Percentiles rank a stretch among this genome's conserved stretches.
These are phyloP conservation scores for Rutilus rutilus DNA, from an alignment of 2,113 vertebrate genomes.

Conservation along the genomic window DNA sequence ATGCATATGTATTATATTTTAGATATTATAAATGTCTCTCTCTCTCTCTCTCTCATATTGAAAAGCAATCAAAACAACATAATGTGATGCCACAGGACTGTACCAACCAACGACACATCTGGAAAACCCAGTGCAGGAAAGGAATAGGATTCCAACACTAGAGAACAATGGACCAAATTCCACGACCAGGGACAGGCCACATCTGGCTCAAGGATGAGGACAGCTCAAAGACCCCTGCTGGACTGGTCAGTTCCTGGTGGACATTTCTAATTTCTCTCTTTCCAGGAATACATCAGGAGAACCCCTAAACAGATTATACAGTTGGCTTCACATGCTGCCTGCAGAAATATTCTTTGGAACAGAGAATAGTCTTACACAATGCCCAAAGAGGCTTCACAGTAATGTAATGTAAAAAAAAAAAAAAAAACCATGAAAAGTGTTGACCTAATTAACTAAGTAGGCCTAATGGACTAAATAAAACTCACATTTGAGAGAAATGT, in stretches of 20 bases:
- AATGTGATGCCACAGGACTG: constrained; percentile 4
- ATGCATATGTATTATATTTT: too few relatives aligned
- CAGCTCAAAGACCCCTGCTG: constrained; percentile 18
- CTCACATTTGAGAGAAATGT: background rate
- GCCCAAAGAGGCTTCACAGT: background rate
- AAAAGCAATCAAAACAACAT: background rate
- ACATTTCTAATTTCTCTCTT: constrained; percentile 24
- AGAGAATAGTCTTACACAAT: background rate
- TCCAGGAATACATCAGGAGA: constrained; percentile 16
- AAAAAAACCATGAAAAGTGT: background rate
- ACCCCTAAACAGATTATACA: background rate
- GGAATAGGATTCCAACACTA: constrained; percentile 58
- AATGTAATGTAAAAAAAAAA: background rate
- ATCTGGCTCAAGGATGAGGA: constrained; percentile 40
- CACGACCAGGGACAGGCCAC: constrained; percentile 63
- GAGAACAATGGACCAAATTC: constrained; percentile 70
- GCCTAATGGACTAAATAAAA: background rate
- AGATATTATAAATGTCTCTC: too few relatives aligned
- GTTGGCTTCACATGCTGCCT: constrained; percentile 10
- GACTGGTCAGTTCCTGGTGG: constrained; percentile 24
- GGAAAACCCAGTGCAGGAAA: constrained; percentile 46
- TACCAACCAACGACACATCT: constrained; percentile 57
- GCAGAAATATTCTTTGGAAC: background rate
- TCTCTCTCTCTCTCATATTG: too few relatives aligned
- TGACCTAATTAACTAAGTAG: background rate